Base-by-base conservation (phyloP, 2,888 invertebrate species). In the Danaus chrysippus region DNA sequence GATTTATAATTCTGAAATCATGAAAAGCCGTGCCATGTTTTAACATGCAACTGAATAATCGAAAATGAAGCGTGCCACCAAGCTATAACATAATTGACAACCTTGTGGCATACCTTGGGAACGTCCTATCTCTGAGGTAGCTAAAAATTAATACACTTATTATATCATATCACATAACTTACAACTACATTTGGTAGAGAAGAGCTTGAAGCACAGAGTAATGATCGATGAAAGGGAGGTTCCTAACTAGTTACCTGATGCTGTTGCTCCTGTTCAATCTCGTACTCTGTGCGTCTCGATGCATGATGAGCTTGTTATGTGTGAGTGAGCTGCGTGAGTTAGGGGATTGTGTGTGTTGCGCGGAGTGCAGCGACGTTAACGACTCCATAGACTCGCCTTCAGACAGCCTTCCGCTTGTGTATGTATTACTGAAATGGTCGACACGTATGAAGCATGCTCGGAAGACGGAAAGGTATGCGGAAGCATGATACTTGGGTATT, bases 71-170 rank as follows among this genome's bases (percentile, higher is more conserved):
- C 90, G 88, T 88, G 87, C 84, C 87, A 87, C 86, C 73, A 83
- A 88, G 87, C 88, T 68, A 84, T 83, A 83, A 79, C 82, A 74
- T 84, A 79, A 78, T 76, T 76, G 76, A 74, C 78, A 78, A 75
- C 70, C 72, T 71, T 76, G 70, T 71, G 78, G 89, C 93, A 87
- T 95, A 96, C 96, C 96, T 96, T 93, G 96, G 96, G 90, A 96
- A 96, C 75, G 96, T 96, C 96, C 96, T 94, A 93, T 96, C 96
- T 94, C 95, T 94, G 88, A 96, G 96, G 92, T 96, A 96, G 96
- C 96, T 96, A 91, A 85, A 88, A 87, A 84, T 82, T 76, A 81
- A 87, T 75, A 63, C 73, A 74, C 72, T 76, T 77, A 82, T 77
- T 54, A 65, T 65, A 58, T 53, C 66, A 61, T 54, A 58, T 58